Evolutionary conservation across 2,113 vertebrate species (phyloP), one percentile per base, ranked within the genome.

Genomic region (Semicossyphus pulcher): DNA sequence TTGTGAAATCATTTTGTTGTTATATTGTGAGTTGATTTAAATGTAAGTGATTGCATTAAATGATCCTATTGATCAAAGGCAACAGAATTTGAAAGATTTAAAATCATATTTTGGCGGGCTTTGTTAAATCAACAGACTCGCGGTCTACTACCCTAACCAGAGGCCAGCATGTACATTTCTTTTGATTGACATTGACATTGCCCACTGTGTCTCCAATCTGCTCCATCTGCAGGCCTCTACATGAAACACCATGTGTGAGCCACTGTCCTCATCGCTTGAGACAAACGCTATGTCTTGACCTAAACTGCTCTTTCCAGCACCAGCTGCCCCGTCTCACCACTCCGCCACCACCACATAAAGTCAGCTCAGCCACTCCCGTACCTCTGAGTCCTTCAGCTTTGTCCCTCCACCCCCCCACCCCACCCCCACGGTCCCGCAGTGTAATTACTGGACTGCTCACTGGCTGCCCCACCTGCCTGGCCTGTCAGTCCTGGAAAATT

Each of bases 391-490:
- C n/a, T n/a, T n/a, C n/a, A n/a, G n/a, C n/a, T n/a, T n/a, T n/a
- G 21, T 78, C 53, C 56, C 65, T 39, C 45, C 72, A 52, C 73
- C 54, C 49, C 28, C 18, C n/a, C 16, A 12, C 16, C 18, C 41
- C 16, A 12, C 47, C 36, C 20, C 32, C 64, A 54, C 25, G 41
- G 56, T 72, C 71, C 51, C 49, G 64, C 28, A 62, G 44, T 74
- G 54, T 80, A 92, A 93, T 93, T 93, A 90, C 79, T 71, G 84
- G 31, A 41, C 74, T 86, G 32, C 71, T 84, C 52, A 61, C 63
- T 21, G 34, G 52, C 58, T 68, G 79, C 74, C 88, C 82, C 80
- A 89, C 87, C 91, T 91, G 79, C 86, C 86, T 88, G 84, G 67
- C 59, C 72, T 88, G 82, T 89, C 91, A 89, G 80, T 53, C 78